Evolutionary conservation across 2,113 vertebrate species (phyloP), one percentile per base, ranked within the genome.

Genomic region (Nibea coibor): DNA sequence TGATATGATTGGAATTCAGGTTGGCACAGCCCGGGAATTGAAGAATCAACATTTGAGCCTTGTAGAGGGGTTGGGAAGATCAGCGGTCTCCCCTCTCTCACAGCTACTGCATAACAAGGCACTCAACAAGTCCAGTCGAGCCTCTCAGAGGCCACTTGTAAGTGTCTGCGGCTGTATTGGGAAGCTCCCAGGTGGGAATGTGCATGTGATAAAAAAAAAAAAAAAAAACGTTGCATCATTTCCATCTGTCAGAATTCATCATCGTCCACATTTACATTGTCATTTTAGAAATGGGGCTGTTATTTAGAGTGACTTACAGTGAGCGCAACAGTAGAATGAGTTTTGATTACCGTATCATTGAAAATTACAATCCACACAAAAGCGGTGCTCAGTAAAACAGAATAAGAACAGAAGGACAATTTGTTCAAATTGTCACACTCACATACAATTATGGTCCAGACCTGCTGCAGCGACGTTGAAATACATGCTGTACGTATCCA

Each of bases 221-320:
- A 64, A 28, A 28, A 28, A 35, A 78, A 83, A 75, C 71, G 66
- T 75, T 81, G 70, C 70, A 22, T 68, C 62, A 69, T 17, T 72
- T 75, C 80, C 81, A 72, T 78, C 74, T 75, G 81, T 79, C 73
- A 69, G 63, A 69, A 53, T 48, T 24, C 59, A 75, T 81, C 77
- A 63, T 28, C 73, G 35, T 86, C 80, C 48, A 63, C 83, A 80
- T 74, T 88, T 80, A 67, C 64, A 70, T 81, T 83, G 71, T 81
- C 72, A 61, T 81, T 72, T 62, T 4, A n/a, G 50, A 72, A 62
- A 81, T 62, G 71, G 45, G 81, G 64, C 74, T 56, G 63, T 62
- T 54, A 72, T 72, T 78, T 59, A 62, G 80, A 71, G 57, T 35
- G 77, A 75, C 65, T 75, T 81, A 53, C 35, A 61, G 26, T 6